Percentiles rank a stretch among this genome's conserved stretches.
Conservation (phyloP, 2,888 invertebrate species). For the Erebia epiphron region DNA sequence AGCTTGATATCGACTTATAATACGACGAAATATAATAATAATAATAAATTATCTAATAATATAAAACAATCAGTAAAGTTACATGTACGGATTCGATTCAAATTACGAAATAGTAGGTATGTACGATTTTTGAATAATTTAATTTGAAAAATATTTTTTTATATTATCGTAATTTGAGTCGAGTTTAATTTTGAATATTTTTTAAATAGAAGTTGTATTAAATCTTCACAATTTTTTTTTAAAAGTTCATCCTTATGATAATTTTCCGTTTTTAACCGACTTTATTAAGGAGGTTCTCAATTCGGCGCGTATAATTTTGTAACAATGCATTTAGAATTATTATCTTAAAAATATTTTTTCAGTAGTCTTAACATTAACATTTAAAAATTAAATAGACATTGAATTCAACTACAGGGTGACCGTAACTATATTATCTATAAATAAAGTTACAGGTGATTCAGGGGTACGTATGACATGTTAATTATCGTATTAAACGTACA, state of each 20-base stretch:
- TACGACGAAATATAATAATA: constrained; percentile 44
- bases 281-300: too few relatives aligned
- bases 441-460: constrained; percentile 12
- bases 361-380: constrained; percentile 18
- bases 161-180: constrained; percentile 14
- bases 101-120: background rate
- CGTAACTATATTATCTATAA: constrained; percentile 3
- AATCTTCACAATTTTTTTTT: background rate
- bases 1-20: constrained; percentile 76
- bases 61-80: background rate
- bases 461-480: constrained; percentile 55
- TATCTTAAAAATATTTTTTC: constrained; percentile 9
- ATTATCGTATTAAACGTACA: constrained; percentile 60
- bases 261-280: background rate
- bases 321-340: background rate
- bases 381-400: constrained; percentile 23
- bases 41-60: constrained; percentile 28
- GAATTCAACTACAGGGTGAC: constrained; percentile 17
- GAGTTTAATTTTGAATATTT: constrained; percentile 4
- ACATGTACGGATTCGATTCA: background rate
- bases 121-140: background rate
- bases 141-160: constrained; percentile 3
- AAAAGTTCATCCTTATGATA: background rate
- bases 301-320: background rate
- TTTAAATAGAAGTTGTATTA: background rate